These are phyloP conservation scores for Falco biarmicus DNA, from an alignment of 2,797 vertebrate species.

Conservation along the genomic window DNA sequence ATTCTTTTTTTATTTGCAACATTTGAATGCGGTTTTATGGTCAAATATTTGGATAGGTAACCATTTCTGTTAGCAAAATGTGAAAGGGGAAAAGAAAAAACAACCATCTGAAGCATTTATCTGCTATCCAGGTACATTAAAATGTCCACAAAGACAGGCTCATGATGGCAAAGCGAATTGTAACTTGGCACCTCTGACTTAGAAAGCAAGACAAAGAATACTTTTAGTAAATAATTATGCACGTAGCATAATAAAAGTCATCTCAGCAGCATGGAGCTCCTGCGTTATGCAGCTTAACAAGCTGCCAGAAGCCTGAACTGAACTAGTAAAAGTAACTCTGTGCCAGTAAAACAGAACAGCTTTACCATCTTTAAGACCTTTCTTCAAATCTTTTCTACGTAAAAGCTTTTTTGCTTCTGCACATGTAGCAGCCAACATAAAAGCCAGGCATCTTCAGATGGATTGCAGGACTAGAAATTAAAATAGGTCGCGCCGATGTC, in stretches of 20 bases:
- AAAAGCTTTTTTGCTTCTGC: conserved; percentile 12
- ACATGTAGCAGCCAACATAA: background rate
- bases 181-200: background rate
- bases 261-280: background rate
- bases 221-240: background rate
- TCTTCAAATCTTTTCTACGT: background rate
- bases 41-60: background rate
- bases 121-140: background rate
- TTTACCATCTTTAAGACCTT: conserved; percentile 21
- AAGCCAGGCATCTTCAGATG: background rate
- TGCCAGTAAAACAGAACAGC: conserved; percentile 43
- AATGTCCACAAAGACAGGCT: background rate
- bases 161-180: background rate
- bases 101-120: background rate
- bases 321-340: background rate
- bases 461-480: background rate
- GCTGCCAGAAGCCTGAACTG: conserved; percentile 19
- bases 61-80: background rate
- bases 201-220: background rate
- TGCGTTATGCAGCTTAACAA: background rate
- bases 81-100: background rate
- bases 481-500: background rate
- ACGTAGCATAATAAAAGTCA: background rate
- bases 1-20: background rate
- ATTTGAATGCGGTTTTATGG: background rate